These are phyloP conservation scores for Drosophila kohkoa DNA, from an alignment of 1,140 invertebrate genomes.

Conservation along the genomic window DNA sequence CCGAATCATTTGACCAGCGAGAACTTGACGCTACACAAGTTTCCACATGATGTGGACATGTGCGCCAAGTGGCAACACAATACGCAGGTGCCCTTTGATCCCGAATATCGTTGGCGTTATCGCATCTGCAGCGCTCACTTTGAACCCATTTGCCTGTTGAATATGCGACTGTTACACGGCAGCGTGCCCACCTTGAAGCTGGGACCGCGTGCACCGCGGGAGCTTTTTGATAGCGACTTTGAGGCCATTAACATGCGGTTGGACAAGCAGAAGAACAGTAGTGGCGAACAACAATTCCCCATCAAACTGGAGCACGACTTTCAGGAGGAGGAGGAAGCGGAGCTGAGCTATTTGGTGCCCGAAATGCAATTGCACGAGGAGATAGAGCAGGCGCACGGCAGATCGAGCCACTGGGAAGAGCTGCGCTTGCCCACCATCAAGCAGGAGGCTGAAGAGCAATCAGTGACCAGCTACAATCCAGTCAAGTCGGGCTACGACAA, in stretches of 20 bases:
- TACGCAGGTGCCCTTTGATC: conserved; percentile 69
- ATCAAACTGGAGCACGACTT: conserved; percentile 17
- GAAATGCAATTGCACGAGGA: conserved; percentile 57
- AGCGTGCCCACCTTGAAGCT: conserved; percentile 74
- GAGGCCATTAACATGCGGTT: conserved; percentile 43
- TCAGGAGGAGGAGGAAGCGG: neutral
- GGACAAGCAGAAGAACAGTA: conserved; percentile 46
- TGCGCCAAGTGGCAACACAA: conserved; percentile 76
- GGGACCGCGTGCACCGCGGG: conserved; percentile 56
- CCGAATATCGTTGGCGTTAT: conserved; percentile 63
- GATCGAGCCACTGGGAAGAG: conserved; percentile 33
- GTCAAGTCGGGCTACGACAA: conserved; percentile 71
- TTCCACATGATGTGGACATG: conserved; percentile 63
- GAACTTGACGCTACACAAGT: conserved; percentile 68
- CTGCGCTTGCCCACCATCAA: conserved; percentile 42
- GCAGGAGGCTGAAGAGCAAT: conserved; percentile 26
- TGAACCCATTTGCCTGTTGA: conserved; percentile 66
- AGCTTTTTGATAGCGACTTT: conserved; percentile 66
- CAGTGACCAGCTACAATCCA: conserved; percentile 44
- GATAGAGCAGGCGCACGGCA: neutral
- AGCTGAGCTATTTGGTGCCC: conserved; percentile 31
- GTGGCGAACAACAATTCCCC: neutral
- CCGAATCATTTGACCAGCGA: conserved; percentile 66
- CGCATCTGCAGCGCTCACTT: conserved; percentile 79
- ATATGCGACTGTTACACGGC: conserved; percentile 63